Conservation (phyloP, 2,888 invertebrate genomes). For the Pollenia griseotomentosa region DNA sequence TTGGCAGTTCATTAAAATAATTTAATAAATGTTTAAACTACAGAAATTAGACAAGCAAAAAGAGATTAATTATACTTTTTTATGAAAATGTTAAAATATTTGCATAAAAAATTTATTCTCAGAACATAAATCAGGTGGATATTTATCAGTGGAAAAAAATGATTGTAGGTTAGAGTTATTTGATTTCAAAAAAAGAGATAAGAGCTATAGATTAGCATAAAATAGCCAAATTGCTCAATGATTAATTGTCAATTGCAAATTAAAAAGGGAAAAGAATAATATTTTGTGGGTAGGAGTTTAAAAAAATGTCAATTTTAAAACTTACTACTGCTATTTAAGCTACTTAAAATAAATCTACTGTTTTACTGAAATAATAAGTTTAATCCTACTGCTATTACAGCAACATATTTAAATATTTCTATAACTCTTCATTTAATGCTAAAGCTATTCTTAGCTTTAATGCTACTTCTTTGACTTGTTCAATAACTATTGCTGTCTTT, state of each 20-base stretch:
- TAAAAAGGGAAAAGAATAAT: slow-evolving; percentile 14
- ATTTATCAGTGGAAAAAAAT: background rate
- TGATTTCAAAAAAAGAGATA: slow-evolving; percentile 41
- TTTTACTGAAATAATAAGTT: too few species aligned
- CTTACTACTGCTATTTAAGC: too few species aligned
- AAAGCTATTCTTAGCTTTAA: too few species aligned
- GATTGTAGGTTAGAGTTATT: slow-evolving; percentile 3
- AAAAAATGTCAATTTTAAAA: too few species aligned
- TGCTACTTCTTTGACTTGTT: too few species aligned
- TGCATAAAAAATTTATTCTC: slow-evolving; percentile 13
- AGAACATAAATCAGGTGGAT: slow-evolving; percentile 17
- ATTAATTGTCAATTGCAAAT: slow-evolving; percentile 35
- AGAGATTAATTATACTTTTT: slow-evolving; percentile 63
- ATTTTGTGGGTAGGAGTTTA: too few species aligned
- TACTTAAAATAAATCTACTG: too few species aligned
- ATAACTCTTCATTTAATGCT: too few species aligned
- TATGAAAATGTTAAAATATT: slow-evolving; percentile 14
- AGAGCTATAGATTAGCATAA: slow-evolving; percentile 27
- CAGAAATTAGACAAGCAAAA: slow-evolving; percentile 53
- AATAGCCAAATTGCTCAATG: slow-evolving; percentile 22
- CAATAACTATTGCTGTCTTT: too few species aligned
- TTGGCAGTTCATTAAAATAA: slow-evolving; percentile 72
- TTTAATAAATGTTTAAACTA: slow-evolving; percentile 68
- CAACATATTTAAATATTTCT: too few species aligned
- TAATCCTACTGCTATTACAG: too few species aligned